Percentiles rank a stretch among this genome's conserved stretches.
Evolutionary conservation across 2,113 vertebrate genomes (phyloP).

Genomic region (Scortum barcoo): DNA sequence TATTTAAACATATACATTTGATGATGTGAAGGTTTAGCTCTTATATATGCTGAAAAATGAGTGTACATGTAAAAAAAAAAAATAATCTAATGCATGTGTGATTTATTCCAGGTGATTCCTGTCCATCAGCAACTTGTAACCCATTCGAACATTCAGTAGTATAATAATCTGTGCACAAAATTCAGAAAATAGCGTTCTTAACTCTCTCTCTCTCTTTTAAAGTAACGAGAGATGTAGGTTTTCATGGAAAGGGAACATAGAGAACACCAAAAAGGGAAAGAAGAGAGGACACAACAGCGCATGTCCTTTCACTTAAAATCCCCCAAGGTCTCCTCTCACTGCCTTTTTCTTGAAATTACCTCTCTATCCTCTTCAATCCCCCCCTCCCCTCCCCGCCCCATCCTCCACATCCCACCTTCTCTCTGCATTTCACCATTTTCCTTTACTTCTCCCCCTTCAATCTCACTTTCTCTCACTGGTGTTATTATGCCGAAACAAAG

Average conservation of each 20-base stretch:
- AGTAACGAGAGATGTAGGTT: not conserved
- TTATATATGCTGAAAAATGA: not conserved
- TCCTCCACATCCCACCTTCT: slow-evolving; percentile 6
- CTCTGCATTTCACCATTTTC: slow-evolving; percentile 28
- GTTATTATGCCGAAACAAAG: slow-evolving; percentile 42
- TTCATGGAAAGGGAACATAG: not conserved
- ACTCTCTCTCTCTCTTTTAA: not conserved
- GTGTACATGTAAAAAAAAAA: not conserved
- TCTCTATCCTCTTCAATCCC: slow-evolving; percentile 12
- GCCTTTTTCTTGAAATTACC: slow-evolving; percentile 37
- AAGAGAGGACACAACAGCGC: not conserved
- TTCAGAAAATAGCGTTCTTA: slow-evolving; percentile 2
- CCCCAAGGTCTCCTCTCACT: slow-evolving; percentile 11
- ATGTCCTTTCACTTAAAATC: slow-evolving; percentile 15
- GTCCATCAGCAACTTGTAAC: not conserved
- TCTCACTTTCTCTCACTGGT: slow-evolving; percentile 16
- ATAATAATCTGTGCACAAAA: not conserved
- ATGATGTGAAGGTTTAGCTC: not conserved
- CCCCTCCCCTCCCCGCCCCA: too few species aligned
- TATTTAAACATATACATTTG: not conserved
- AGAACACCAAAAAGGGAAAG: not conserved
- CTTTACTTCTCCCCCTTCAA: slow-evolving; percentile 5
- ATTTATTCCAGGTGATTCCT: not conserved
- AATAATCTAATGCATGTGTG: not conserved
- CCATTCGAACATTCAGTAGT: not conserved